These are phyloP conservation scores for Noctua pronuba DNA, from an alignment of 2,888 invertebrate genomes.

Conservation along the genomic window DNA sequence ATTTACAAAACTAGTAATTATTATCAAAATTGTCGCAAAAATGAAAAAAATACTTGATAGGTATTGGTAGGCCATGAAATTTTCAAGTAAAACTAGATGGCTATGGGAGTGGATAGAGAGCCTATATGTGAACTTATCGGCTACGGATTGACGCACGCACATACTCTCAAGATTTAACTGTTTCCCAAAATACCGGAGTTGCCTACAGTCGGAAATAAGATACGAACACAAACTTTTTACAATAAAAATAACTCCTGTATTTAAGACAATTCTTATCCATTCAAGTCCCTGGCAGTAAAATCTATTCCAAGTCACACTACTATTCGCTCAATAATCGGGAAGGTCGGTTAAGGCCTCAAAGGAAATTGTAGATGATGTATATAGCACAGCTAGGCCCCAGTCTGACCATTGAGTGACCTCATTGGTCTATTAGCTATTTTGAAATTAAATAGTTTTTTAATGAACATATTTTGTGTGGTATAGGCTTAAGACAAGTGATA, in stretches of 20 bases:
- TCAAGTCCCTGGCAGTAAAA: background rate
- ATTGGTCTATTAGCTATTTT: too few species aligned
- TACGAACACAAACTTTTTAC: too few species aligned
- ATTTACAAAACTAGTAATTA: slow-evolving; percentile 9
- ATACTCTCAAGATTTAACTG: background rate
- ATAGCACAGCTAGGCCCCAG: too few species aligned
- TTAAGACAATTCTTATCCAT: background rate
- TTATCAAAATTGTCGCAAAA: slow-evolving; percentile 1
- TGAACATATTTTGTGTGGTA: background rate
- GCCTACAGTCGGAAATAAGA: background rate
- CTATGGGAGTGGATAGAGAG: slow-evolving; percentile 19
- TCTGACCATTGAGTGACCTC: too few species aligned
- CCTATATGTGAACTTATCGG: background rate
- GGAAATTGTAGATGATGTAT: too few species aligned
- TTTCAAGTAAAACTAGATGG: slow-evolving; percentile 39
- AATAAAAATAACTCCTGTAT: background rate
- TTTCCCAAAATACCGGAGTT: background rate
- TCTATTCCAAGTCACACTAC: background rate
- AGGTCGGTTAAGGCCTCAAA: too few species aligned
- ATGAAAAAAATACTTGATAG: background rate
- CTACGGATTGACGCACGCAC: background rate
- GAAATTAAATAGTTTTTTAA: too few species aligned
- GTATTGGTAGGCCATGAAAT: slow-evolving; percentile 39
- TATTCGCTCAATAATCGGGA: background rate
- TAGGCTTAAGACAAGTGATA: too few species aligned